Evolutionary conservation across 2,888 invertebrate species (phyloP).

Genomic region (Napeogenes inachia): DNA sequence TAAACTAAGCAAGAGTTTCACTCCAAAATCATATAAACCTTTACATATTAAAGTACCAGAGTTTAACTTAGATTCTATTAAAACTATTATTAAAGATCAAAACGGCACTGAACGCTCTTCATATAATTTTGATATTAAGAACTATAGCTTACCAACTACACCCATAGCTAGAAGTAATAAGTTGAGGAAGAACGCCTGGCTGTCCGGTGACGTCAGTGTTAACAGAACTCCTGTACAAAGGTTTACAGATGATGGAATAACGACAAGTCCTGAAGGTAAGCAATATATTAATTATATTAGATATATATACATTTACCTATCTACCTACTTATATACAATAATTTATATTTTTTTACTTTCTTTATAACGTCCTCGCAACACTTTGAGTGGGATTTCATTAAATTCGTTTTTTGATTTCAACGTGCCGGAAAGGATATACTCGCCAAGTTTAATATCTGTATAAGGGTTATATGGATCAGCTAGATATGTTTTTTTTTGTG

Average conservation of each 20-base stretch:
- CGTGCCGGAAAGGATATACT: no score
- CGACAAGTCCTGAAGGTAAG: constrained; percentile 27
- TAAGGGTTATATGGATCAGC: no score
- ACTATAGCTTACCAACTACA: constrained; percentile 70
- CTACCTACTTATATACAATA: no score
- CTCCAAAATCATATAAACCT: constrained; percentile 69
- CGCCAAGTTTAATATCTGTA: no score
- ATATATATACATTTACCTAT: not conserved
- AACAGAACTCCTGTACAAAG: constrained; percentile 33
- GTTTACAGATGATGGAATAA: constrained; percentile 12
- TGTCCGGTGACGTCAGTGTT: constrained; percentile 60
- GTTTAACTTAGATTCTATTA: constrained; percentile 59
- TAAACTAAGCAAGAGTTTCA: constrained; percentile 66
- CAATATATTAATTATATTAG: not conserved
- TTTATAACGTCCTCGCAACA: no score
- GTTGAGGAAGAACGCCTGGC: constrained; percentile 74
- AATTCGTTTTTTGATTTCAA: no score
- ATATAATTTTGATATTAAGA: constrained; percentile 70
- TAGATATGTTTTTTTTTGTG: no score
- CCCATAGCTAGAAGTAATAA: constrained; percentile 77
- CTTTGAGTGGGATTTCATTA: no score
- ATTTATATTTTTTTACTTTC: no score
- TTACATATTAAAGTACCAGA: constrained; percentile 70
- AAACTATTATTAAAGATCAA: constrained; percentile 53
- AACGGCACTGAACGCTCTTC: constrained; percentile 48